Evolutionary conservation across 2,113 vertebrate species (phyloP).

Genomic region (Cyprinodon variegatus): DNA sequence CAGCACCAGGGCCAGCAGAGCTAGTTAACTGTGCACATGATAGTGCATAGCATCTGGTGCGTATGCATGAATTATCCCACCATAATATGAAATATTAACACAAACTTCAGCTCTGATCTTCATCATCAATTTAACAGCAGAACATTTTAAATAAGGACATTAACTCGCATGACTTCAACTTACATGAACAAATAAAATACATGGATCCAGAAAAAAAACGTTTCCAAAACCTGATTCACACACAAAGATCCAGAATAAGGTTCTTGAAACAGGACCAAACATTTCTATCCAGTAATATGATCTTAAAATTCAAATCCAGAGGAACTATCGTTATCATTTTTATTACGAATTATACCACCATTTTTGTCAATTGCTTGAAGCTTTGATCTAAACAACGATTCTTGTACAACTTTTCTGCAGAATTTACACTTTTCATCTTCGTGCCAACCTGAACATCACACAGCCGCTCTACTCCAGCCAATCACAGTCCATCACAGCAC

Average conservation of each 20-base stretch:
- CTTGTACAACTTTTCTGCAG: constrained; percentile 6
- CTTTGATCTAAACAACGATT: neutral
- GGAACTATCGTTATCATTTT: no score
- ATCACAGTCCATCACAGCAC: constrained; percentile 54
- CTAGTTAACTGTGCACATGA: constrained; percentile 23
- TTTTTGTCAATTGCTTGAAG: neutral
- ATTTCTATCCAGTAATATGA: neutral
- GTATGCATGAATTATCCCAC: constrained; percentile 47
- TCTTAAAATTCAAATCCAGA: no score
- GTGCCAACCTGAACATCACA: constrained; percentile 18
- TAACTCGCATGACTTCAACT: neutral
- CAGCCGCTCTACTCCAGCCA: constrained; percentile 7
- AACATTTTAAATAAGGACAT: constrained; percentile 1
- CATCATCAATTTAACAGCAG: constrained; percentile 40
- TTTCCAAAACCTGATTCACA: neutral
- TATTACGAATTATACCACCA: no score
- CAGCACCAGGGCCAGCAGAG: constrained; percentile 83
- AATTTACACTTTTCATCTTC: constrained; percentile 1
- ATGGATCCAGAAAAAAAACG: no score
- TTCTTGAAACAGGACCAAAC: no score
- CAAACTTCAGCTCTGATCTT: constrained; percentile 56
- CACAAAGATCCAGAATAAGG: neutral
- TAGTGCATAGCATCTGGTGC: neutral
- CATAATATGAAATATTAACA: constrained; percentile 61
- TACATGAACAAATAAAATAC: neutral